Percentiles rank a stretch among this genome's conserved stretches.
phyloP scores from a whole-genome alignment of 2,113 vertebrate genomes.

The Anhinga anhinga region DNA sequence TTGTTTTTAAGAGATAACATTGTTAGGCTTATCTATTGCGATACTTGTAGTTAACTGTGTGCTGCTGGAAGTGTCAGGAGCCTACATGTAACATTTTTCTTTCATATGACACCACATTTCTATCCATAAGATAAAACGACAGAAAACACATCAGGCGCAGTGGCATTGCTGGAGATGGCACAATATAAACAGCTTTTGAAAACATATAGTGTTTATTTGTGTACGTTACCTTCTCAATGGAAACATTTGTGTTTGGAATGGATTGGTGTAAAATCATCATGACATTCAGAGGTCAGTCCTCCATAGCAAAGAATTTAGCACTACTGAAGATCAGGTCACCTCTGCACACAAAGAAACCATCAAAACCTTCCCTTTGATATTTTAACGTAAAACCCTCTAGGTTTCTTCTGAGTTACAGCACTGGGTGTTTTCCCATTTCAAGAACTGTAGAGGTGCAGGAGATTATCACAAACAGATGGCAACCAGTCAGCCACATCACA shows the following conservation, averaged over 20 bases:
- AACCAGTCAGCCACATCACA: neutral
- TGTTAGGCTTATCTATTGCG: neutral
- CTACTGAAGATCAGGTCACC: neutral
- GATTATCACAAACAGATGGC: constrained; percentile 28
- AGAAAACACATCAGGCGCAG: neutral
- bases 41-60: neutral
- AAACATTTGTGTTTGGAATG: neutral
- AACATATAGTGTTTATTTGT: neutral
- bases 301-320: neutral
- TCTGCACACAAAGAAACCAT: neutral
- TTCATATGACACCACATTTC: neutral
- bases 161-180: neutral
- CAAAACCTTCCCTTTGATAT: neutral
- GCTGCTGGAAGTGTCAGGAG: neutral
- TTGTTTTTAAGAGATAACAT: neutral
- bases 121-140: neutral
- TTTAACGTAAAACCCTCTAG: neutral
- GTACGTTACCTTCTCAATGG: neutral
- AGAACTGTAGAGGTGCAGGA: neutral
- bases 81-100: neutral
- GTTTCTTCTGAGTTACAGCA: neutral
- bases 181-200: neutral
- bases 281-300: neutral
- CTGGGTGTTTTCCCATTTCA: neutral
- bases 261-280: neutral